phyloP scores from a whole-genome alignment of 1,140 invertebrate species.

The Micrasema minimum region DNA sequence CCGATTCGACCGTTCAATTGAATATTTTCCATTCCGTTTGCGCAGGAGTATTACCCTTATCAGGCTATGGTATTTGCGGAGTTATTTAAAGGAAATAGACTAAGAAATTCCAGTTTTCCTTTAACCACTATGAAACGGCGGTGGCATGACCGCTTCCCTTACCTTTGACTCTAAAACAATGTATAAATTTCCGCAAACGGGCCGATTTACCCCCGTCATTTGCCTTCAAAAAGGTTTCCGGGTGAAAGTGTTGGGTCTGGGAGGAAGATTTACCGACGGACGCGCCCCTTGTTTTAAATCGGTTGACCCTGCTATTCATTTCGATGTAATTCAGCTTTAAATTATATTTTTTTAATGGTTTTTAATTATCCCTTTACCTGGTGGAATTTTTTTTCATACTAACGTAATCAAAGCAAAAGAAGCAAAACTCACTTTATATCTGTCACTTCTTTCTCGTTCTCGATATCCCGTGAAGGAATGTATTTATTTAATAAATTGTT shows the following conservation, averaged over 20 bases:
- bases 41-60: slow-evolving; percentile 37
- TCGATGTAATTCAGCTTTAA: background rate
- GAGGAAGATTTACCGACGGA: slow-evolving; percentile 19
- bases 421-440: slow-evolving; percentile 1
- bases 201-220: slow-evolving; percentile 40
- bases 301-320: slow-evolving; percentile 6
- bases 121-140: slow-evolving; percentile 39
- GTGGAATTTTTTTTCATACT: no score
- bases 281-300: slow-evolving; percentile 13
- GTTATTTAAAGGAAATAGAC: slow-evolving; percentile 49
- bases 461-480: background rate
- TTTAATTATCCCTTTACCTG: no score
- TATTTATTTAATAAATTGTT: slow-evolving; percentile 32
- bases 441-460: background rate
- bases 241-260: slow-evolving; percentile 11
- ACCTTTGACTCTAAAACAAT: slow-evolving; percentile 52
- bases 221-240: slow-evolving; percentile 34
- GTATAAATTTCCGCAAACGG: slow-evolving; percentile 51
- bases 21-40: slow-evolving; percentile 43
- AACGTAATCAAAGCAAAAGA: no score
- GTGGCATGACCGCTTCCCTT: slow-evolving; percentile 49
- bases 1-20: slow-evolving; percentile 25
- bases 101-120: slow-evolving; percentile 47
- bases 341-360: no score
- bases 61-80: slow-evolving; percentile 42